Evolutionary conservation across 1,140 invertebrate genomes (phyloP).

Genomic region (Globodera rostochiensis): DNA sequence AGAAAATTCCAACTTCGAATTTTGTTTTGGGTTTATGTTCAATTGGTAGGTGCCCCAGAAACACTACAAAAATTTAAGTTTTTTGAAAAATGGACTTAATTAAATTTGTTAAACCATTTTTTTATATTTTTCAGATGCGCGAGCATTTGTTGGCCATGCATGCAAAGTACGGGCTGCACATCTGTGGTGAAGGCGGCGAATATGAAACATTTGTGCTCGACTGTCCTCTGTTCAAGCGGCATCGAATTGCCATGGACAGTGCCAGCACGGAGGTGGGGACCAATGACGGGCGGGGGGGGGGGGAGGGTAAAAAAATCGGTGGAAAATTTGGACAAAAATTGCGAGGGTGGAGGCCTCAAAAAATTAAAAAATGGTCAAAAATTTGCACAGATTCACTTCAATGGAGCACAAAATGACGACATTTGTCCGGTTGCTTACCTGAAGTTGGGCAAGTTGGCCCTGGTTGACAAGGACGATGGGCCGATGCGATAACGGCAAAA

Average conservation of each 20-base stretch:
- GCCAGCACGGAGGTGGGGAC: slow-evolving; percentile 33
- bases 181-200: slow-evolving; percentile 98
- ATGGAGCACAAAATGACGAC: neutral
- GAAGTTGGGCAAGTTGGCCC: slow-evolving; percentile 37
- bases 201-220: slow-evolving; percentile 67
- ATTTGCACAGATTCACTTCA: neutral
- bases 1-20: too few species aligned
- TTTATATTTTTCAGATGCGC: slow-evolving; percentile 73
- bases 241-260: slow-evolving; percentile 35
- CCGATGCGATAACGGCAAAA: neutral
- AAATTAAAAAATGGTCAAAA: slow-evolving; percentile 16
- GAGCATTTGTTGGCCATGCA: slow-evolving; percentile 55
- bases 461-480: slow-evolving; percentile 28
- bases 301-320: too few species aligned
- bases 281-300: neutral
- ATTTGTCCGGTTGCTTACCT: slow-evolving; percentile 49
- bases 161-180: slow-evolving; percentile 76
- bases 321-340: slow-evolving; percentile 19
- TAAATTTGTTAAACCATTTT: slow-evolving; percentile 22
- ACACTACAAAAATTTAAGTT: too few species aligned
- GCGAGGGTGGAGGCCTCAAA: neutral
- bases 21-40: too few species aligned
- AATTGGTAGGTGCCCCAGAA: too few species aligned
- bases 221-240: slow-evolving; percentile 46
- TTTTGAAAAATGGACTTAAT: too few species aligned